These are phyloP conservation scores for Malurus alboscapulatus DNA, from an alignment of 2,113 vertebrate species.

Conservation along the genomic window DNA sequence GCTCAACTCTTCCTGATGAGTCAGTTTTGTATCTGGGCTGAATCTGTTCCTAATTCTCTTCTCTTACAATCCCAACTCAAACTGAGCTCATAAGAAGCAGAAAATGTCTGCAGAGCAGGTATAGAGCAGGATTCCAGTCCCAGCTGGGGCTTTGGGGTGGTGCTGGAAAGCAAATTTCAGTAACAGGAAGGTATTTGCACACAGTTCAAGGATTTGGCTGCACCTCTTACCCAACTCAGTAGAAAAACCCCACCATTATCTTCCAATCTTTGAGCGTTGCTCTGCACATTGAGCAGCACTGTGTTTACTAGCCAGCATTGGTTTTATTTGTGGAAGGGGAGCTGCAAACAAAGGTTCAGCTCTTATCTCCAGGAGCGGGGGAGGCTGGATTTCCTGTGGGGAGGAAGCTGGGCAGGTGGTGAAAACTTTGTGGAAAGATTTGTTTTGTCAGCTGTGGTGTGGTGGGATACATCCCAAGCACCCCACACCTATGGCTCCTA, in stretches of 20 bases:
- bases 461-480: not conserved
- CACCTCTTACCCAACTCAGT: not conserved
- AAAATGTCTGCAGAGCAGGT: not conserved
- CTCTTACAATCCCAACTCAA: not conserved
- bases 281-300: not conserved
- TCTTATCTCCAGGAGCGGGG: fast-evolving
- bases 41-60: not conserved
- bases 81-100: fast-evolving
- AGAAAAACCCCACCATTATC: not conserved
- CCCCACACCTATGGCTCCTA: not conserved
- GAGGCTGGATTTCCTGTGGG: conserved; percentile 35
- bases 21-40: not conserved
- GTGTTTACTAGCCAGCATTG: not conserved
- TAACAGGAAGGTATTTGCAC: not conserved
- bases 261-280: not conserved
- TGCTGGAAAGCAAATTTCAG: not conserved
- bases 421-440: not conserved
- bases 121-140: not conserved
- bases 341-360: conserved; percentile 19
- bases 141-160: not conserved
- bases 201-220: not conserved
- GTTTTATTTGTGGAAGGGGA: not conserved
- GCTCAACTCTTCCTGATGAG: not conserved
- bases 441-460: conserved; percentile 30
- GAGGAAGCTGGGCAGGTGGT: conserved; percentile 11